A percentile compares a stretch with the other conserved stretches of the same genome.
phyloP scores from a whole-genome alignment of 2,797 vertebrate genomes.

The Halcyon leucocephala region DNA sequence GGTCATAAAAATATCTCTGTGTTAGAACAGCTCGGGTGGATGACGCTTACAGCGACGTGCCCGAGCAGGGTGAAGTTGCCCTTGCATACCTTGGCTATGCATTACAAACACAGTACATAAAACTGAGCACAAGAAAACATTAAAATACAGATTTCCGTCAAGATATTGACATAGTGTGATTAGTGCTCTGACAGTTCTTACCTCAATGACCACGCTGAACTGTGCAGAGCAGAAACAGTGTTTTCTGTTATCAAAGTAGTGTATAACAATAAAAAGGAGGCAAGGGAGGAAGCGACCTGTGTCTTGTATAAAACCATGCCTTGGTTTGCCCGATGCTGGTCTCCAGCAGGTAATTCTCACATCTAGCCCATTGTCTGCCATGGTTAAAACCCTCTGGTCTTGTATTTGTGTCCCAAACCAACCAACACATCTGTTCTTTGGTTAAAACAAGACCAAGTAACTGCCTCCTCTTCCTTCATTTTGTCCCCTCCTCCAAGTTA shows the following conservation, averaged over 20 bases:
- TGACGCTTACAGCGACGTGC: background rate
- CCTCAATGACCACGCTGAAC: background rate
- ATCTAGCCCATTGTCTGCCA: background rate
- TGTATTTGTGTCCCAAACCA: background rate
- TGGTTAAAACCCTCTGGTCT: fast-evolving
- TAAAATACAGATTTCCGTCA: background rate
- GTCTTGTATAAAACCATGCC: background rate
- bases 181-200: background rate
- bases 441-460: background rate
- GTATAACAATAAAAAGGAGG: background rate
- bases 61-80: background rate
- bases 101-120: background rate
- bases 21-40: background rate
- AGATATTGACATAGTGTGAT: background rate
- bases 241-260: background rate
- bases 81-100: background rate
- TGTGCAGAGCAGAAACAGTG: background rate
- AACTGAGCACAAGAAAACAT: fast-evolving
- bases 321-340: background rate
- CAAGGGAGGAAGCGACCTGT: background rate
- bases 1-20: background rate
- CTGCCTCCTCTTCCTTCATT: background rate
- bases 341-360: background rate
- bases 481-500: background rate
- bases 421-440: background rate